Percentiles rank a stretch among this genome's conserved stretches.
Evolutionary conservation across 2,888 invertebrate species (phyloP).

Genomic region (Frankliniella fusca): DNA sequence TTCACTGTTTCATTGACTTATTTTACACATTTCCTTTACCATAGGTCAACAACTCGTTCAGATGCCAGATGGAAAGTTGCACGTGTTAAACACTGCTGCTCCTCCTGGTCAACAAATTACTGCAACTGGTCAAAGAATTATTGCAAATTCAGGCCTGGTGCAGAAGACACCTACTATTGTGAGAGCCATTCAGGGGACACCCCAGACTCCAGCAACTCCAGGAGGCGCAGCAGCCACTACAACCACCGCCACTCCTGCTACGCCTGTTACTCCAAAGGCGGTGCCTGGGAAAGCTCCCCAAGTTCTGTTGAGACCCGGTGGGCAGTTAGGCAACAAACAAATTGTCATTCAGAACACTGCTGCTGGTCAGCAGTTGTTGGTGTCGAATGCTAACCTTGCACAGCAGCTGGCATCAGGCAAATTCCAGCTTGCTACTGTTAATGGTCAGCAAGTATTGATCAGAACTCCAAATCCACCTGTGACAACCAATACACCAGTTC

Average conservation of each 20-base stretch:
- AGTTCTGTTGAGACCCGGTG: slow-evolving; percentile 34
- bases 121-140: slow-evolving; percentile 42
- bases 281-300: slow-evolving; percentile 39
- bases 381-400: slow-evolving; percentile 72
- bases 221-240: slow-evolving; percentile 42
- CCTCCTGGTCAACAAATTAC: slow-evolving; percentile 39
- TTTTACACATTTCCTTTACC: background rate
- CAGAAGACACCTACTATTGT: slow-evolving; percentile 40
- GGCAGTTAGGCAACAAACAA: slow-evolving; percentile 32
- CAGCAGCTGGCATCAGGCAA: slow-evolving; percentile 80
- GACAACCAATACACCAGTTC: background rate
- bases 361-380: slow-evolving; percentile 52
- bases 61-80: slow-evolving; percentile 88
- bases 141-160: slow-evolving; percentile 32
- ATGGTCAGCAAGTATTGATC: slow-evolving; percentile 80
- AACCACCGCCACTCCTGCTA: slow-evolving; percentile 40
- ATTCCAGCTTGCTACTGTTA: slow-evolving; percentile 76
- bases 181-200: slow-evolving; percentile 41
- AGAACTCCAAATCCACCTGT: slow-evolving; percentile 59
- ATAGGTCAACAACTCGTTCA: slow-evolving; percentile 78
- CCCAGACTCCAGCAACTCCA: slow-evolving; percentile 45
- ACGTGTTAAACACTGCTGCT: slow-evolving; percentile 64
- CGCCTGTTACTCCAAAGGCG: slow-evolving; percentile 39
- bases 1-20: background rate
- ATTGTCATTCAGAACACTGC: slow-evolving; percentile 41